These are phyloP conservation scores for Brachionus paranguensis DNA, from an alignment of 1,140 invertebrate species.

Conservation along the genomic window DNA sequence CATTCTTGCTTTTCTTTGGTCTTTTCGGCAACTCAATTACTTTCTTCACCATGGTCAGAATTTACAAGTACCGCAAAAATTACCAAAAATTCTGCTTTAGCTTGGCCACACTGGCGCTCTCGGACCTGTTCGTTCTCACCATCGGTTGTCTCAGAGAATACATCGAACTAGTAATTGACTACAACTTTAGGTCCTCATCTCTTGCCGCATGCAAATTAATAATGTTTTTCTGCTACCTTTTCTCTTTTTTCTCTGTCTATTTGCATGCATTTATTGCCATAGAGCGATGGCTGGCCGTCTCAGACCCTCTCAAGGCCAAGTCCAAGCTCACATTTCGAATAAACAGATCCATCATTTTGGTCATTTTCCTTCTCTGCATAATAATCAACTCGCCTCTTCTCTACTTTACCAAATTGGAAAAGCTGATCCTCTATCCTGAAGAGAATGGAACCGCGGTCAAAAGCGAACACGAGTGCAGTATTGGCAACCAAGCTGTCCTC, in stretches of 20 bases:
- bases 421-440: neutral
- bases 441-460: neutral
- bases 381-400: neutral
- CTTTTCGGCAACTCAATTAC: neutral
- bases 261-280: slow-evolving; percentile 17
- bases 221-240: slow-evolving; percentile 1
- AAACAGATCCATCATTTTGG: neutral
- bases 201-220: neutral
- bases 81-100: slow-evolving; percentile 22
- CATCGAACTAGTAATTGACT: neutral
- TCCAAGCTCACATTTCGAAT: neutral
- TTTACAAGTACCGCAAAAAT: neutral
- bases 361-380: neutral
- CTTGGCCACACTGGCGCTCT: neutral
- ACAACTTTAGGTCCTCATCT: neutral
- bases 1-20: neutral
- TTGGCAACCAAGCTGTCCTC: neutral
- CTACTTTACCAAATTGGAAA: neutral
- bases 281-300: neutral
- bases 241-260: slow-evolving; percentile 20
- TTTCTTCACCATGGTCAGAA: slow-evolving; percentile 3
- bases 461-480: neutral
- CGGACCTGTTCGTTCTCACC: neutral
- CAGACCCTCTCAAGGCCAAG: neutral
- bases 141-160: slow-evolving; percentile 26